Conservation (phyloP, 1,140 invertebrate species). For the Adoxophyes honmai region DNA sequence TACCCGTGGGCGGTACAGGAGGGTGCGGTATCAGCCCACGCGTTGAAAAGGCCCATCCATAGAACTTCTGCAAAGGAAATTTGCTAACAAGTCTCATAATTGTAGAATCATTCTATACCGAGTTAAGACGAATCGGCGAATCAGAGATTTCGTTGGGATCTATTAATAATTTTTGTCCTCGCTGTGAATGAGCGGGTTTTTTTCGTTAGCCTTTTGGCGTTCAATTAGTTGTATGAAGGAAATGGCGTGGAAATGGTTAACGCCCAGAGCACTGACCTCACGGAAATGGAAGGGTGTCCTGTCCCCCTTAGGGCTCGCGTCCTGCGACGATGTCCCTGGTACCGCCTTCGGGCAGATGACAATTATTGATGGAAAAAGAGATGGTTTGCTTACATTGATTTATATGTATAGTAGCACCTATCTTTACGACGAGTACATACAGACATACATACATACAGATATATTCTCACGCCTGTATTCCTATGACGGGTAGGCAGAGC, state of each 20-base stretch:
- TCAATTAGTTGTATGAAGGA: slow-evolving; percentile 43
- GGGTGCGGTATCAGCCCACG: not conserved
- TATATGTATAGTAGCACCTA: no score
- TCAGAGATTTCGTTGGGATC: no score
- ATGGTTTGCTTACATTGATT: no score
- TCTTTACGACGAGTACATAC: no score
- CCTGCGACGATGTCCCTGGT: slow-evolving; percentile 2
- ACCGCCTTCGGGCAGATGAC: slow-evolving; percentile 12
- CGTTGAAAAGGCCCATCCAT: not conserved
- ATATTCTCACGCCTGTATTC: no score
- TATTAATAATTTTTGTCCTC: no score
- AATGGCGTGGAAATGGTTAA: slow-evolving; percentile 58
- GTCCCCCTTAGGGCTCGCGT: slow-evolving; percentile 1
- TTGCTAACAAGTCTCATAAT: no score
- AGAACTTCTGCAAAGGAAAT: slow-evolving; percentile 9
- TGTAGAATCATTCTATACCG: no score
- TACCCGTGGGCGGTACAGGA: slow-evolving; percentile 11
- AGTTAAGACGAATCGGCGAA: no score
- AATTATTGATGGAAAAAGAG: not conserved
- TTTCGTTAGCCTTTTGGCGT: not conserved
- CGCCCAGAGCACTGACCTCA: slow-evolving; percentile 49
- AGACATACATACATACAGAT: no score
- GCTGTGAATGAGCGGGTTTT: no score
- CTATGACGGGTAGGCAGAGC: no score
- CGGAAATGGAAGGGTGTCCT: slow-evolving; percentile 57